phyloP scores from a whole-genome alignment of 2,113 vertebrate species.

The Pardalotus punctatus region DNA sequence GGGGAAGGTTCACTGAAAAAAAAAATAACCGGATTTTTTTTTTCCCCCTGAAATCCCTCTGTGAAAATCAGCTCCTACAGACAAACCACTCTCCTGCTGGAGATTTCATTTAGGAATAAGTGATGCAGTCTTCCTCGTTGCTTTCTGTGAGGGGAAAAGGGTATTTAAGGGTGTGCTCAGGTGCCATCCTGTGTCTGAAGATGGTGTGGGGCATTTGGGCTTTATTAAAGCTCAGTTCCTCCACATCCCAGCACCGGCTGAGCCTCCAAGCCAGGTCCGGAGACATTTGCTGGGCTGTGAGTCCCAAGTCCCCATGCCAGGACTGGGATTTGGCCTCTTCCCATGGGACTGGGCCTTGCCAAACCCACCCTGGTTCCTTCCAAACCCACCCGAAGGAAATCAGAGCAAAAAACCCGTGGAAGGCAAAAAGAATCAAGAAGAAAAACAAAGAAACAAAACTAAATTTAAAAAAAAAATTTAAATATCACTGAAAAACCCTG shows the following conservation, averaged over 20 bases:
- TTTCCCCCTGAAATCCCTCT: neutral
- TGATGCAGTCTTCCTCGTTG: neutral
- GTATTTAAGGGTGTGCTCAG: neutral
- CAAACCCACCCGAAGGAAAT: neutral
- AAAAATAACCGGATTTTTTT: fast-evolving
- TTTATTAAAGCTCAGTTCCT: neutral
- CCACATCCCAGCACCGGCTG: neutral
- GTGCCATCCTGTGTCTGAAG: neutral
- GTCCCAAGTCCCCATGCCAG: neutral
- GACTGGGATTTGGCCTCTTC: neutral
- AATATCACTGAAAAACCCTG: neutral
- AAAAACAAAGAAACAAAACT: neutral
- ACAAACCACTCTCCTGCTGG: fast-evolving
- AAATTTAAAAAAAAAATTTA: too few species aligned
- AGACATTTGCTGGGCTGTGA: fast-evolving
- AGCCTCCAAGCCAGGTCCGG: neutral
- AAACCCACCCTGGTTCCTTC: neutral
- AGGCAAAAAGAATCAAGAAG: neutral
- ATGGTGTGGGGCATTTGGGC: fast-evolving
- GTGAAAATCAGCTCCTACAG: neutral
- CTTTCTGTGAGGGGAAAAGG: too few species aligned
- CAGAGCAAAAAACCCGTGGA: fast-evolving
- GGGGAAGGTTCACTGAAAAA: neutral
- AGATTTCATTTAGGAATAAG: neutral
- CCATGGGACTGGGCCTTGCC: fast-evolving